Base-by-base conservation (phyloP, 2,888 invertebrate species). In the Yponomeuta plumbellus region DNA sequence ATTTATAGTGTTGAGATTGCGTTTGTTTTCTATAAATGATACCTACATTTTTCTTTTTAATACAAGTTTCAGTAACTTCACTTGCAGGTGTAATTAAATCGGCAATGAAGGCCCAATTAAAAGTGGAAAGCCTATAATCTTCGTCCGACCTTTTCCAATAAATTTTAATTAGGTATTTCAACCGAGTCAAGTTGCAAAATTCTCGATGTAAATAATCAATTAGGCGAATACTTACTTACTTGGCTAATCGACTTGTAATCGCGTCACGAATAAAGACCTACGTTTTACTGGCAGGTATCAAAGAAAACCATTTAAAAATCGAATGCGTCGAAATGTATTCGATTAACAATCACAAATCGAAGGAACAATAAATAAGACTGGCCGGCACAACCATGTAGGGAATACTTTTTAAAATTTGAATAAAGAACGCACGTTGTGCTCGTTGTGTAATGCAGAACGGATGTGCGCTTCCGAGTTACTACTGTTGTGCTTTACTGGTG, bases 351-450 rank as follows among this genome's bases (percentile, higher is more conserved):
- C 20, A 20, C 58, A 11, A 59, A 59, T 59, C 59, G 59, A 59
- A 11, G 59, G 11, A 59, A 59, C 1, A 52, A 52, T 22, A 59
- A 59, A 52, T 52, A 52, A 52, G 11, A 66, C 69, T 68, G 69
- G 59, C 66, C 68, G 56, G 66, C 67, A 11, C 68, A 52, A 65
- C 70, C 67, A 59, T 59, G 44, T 52, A 52, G 17, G 44, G 44
- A 22, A 59, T 5, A 21, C 11, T 22, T 59, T 59, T 59, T 59
- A 4, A 23, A 23, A 59, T 59, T 59, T 59, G 21, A 59, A 59
- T 22, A 59, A 59, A 59, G 59, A 59, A 59, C 59, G 2, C 23
- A 11, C 22, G 59, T 23, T 59, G 21, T 59, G 59, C 20, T 5
- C 23, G 22, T 59, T 59, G 59, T 23, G 59, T 22, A 21, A 59